Evolutionary conservation across 2,888 invertebrate species (phyloP), one percentile per base, ranked within the genome.

Genomic region (Nesidiocoris tenuis): DNA sequence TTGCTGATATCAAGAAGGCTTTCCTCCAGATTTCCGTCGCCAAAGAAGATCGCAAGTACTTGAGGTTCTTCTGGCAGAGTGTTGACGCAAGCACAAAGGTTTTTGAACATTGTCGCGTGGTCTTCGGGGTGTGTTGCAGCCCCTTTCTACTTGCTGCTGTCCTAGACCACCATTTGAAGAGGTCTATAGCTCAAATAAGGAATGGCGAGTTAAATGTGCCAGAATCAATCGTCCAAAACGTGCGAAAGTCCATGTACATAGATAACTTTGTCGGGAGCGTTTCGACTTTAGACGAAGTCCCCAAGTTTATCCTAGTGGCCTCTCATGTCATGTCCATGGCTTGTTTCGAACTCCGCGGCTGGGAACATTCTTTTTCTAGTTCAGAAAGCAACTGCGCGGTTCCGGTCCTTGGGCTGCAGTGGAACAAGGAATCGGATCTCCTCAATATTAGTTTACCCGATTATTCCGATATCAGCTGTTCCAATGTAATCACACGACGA

Each of bases 11-110:
- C 1, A 25, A 78, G 18, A 81, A 81, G 68, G 82, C 81, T 0
- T 82, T 82, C 77, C 74, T 81, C 16, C 81, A 81, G 78, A 81
- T 82, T 16, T 76, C 76, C 54, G 22, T 82, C 0, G 19, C 75
- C 5, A 56, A 76, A 75, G 59, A 76, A 5, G 81, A 83, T 64
- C 67, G 82, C 61, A 77, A 81, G 7, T 65, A 23, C 39, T 17
- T 65, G 16, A 2, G 65, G 2, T 65, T 65, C 19, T 16, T 65
- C 16, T 65, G 65, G 65, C 23, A 25, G 25, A 17, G 25, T 65
- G 17, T n/a, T 3, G 39, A 65, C 39, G 17, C 5, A 1, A n/a
- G 25, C 2, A 12, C 12, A 25, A 23, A 17, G 12, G 25, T 65
- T 17, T 65, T 24, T 17, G 5, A 25, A 19, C 65, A 65, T 65